phyloP scores from a whole-genome alignment of 2,888 invertebrate genomes.

The Morpho achilles region DNA sequence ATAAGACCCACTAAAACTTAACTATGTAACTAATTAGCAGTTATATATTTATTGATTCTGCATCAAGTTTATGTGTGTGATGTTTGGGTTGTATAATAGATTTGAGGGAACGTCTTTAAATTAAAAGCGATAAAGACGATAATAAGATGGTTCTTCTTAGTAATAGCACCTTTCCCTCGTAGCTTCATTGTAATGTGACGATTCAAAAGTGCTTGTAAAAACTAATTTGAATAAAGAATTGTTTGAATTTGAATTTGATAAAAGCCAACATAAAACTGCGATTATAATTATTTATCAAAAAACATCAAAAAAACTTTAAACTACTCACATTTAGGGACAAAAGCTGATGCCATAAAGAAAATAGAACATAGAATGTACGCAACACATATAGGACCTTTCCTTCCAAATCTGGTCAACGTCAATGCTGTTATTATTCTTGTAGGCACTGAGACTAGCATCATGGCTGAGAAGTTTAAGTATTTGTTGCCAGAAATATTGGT shows the following conservation, averaged over 20 bases:
- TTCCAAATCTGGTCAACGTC: slow-evolving; percentile 81
- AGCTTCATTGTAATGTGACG: no score
- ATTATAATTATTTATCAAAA: no score
- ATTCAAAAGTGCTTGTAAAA: no score
- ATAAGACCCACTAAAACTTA: no score
- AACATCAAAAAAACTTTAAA: no score
- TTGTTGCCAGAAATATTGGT: slow-evolving; percentile 86
- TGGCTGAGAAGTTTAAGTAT: slow-evolving; percentile 86
- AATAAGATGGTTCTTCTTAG: no score
- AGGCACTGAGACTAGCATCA: slow-evolving; percentile 83
- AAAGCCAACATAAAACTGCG: background rate
- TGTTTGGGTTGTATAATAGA: no score
- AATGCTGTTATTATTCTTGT: slow-evolving; percentile 67
- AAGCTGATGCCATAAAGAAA: slow-evolving; percentile 76
- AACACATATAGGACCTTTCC: slow-evolving; percentile 65
- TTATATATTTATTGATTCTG: no score
- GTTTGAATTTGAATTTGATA: background rate
- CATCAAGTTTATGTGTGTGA: no score
- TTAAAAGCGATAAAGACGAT: background rate
- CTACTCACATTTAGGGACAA: slow-evolving; percentile 72
- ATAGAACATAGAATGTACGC: slow-evolving; percentile 66
- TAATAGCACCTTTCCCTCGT: no score
- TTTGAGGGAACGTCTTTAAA: background rate
- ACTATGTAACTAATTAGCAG: no score
- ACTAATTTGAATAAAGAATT: no score